Percentiles rank a stretch among this genome's conserved stretches.
These are phyloP conservation scores for Ibidorhyncha struthersii DNA, from an alignment of 2,113 vertebrate species.

Conservation along the genomic window DNA sequence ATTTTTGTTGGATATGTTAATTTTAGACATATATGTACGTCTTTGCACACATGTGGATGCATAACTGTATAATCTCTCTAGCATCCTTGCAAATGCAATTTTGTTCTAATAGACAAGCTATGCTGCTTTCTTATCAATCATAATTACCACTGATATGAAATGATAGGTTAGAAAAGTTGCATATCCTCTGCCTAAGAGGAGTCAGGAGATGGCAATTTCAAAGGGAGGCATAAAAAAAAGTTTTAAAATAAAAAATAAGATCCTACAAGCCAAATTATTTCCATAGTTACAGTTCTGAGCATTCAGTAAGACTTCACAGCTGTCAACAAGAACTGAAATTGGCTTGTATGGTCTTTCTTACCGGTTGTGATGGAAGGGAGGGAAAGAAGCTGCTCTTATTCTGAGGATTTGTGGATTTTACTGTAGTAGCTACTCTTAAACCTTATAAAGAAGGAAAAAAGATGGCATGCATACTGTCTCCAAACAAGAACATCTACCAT, in stretches of 20 bases:
- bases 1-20: not conserved
- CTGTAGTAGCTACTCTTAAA: not conserved
- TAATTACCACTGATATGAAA: not conserved
- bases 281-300: conserved; percentile 37
- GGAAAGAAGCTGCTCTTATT: not conserved
- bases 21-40: not conserved
- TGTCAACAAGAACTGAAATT: conserved; percentile 32
- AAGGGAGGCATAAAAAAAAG: conserved; percentile 25
- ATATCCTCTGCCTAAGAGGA: not conserved
- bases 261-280: conserved; percentile 22
- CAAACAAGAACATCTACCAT: not conserved
- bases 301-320: conserved; percentile 3
- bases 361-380: not conserved
- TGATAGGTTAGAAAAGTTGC: conserved; percentile 1
- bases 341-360: not conserved
- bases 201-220: not conserved
- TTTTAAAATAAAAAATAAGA: conserved; percentile 34
- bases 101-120: not conserved
- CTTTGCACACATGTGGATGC: not conserved
- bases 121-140: conserved; percentile 4
- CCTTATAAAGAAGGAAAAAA: not conserved
- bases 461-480: not conserved
- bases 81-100: conserved; percentile 10
- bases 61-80: not conserved
- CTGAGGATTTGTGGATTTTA: not conserved